Base-by-base conservation (phyloP, 2,797 vertebrate genomes). In the Cyprinella venusta region DNA sequence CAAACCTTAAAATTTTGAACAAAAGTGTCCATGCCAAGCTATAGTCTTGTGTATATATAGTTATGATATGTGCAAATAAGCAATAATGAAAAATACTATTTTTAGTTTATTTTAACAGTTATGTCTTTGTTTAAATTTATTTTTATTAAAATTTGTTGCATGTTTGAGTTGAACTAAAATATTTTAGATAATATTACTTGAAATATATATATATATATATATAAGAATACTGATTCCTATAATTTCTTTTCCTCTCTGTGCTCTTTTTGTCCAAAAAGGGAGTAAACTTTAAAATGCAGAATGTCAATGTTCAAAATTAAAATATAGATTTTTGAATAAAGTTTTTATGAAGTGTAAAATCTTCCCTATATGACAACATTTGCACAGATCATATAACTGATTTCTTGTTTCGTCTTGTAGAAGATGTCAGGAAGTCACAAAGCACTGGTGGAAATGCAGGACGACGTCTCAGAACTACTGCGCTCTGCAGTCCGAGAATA, bases 361-460 rank as follows among this genome's bases (percentile, higher is more conserved):
- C 24, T 30, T 48, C 5, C 45, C 2, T 59, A 1, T 69, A 7
- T 26, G 10, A 77, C 4, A 10, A 40, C 5, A 6, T 45, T 76
- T 26, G 5, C 12, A 15, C 38, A n/a, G 2, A 8, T 30, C 38
- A 21, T 26, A 24, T 70, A 56, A 30, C 24, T 42, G 38, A 16
- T 30, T 15, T 42, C 2, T 15, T 54, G 8, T 74, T 9, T 76
- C 5, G 33, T 72, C 26, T 81, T 94, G 80, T 93, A 99, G 98
- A 99, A 96, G 91, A 95, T 99, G 90, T 99, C 98, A 0, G 96
- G 96, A 86, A 96, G 98, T 90, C 97, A 99, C 93, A 99, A 99
- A 92, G 97, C 97, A 0, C 91, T 99, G 88, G 97, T 99, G 83
- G 98, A 99, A 94, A 99, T 99, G 97, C 98, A 99, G 86, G 98